Base-by-base conservation (phyloP, 1,140 invertebrate genomes). In the Hestina assimilis region DNA sequence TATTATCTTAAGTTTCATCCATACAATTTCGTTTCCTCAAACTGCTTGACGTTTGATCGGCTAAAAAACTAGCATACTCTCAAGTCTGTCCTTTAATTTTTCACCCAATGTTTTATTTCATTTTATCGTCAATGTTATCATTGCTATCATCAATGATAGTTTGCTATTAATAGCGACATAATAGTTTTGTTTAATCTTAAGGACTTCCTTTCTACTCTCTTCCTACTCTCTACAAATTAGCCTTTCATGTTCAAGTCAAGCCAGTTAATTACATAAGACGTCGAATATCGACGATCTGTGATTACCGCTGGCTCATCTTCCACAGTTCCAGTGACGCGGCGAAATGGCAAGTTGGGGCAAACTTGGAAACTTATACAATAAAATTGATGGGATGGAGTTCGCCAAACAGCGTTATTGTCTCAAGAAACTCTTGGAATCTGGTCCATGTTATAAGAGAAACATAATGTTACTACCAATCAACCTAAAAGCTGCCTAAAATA, bases 321-420 rank as follows among this genome's bases (percentile, higher is more conserved):
- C 31, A 17, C n/a, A 35, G 58, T 35, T 42, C 20, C 35, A 33
- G 48, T 50, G 52, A 56, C 38, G 53, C 59, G 46, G 46, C 45
- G 47, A 38, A 46, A 43, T 42, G 46, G 43, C 20, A 29, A 41
- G 51, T 28, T 23, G 23, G 57, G 21, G 23, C 45, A 47, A 52
- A 58, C 54, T 63, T 61, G 48, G 54, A 45, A 72, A 72, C 60
- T 72, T 72, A 51, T 38, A 51, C 51, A 61, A 61, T 72, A 69
- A 72, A 72, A 69, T 69, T 72, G 69, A 72, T 66, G 69, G 63
- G 42, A 60, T 55, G 45, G 54, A 65, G 61, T 69, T 67, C 61
- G 43, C 61, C 59, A 59, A 66, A 66, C 59, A 63, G 51, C 50
- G 63, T 58, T 60, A 63, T 66, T 72, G 69, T 72, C 69, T 72